Conservation (phyloP, 30 jellyfish, hydroid and myxozoan species). For the Nemopilema nomurai region DNA sequence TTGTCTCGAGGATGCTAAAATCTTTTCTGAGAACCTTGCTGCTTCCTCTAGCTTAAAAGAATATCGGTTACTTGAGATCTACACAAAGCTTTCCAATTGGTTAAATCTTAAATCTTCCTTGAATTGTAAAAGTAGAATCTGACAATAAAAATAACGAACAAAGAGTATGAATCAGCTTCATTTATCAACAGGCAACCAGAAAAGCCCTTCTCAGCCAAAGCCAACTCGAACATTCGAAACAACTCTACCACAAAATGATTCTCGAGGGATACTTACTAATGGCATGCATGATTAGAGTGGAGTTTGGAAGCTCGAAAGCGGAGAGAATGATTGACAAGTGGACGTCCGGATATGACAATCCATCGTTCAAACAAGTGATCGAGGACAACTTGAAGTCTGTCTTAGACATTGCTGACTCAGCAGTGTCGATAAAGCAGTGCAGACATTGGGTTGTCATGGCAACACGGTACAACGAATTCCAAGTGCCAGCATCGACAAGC, state of each 20-base stretch:
- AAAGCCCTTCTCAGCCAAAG: conserved; percentile 60
- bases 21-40: too few species aligned
- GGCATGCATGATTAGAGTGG: conserved; percentile 64
- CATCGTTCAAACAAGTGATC: conserved; percentile 35
- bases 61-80: too few species aligned
- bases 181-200: conserved; percentile 53
- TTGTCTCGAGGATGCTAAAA: too few species aligned
- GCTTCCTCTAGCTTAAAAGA: too few species aligned
- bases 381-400: conserved; percentile 68
- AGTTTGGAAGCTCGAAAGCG: conserved; percentile 54
- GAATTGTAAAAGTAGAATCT: not conserved
- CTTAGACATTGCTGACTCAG: conserved; percentile 71
- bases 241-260: conserved; percentile 52
- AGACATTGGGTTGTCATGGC: conserved; percentile 81
- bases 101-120: too few species aligned
- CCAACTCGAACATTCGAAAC: conserved; percentile 46
- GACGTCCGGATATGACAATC: conserved; percentile 70
- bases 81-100: too few species aligned
- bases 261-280: conserved; percentile 54
- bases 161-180: too few species aligned
- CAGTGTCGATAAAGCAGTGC: conserved; percentile 54
- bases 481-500: conserved; percentile 37
- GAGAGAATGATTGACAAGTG: conserved; percentile 59
- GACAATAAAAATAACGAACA: not conserved
- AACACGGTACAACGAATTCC: conserved; percentile 60